Evolutionary conservation across 2,888 invertebrate genomes (phyloP), one percentile per base, ranked within the genome.

Genomic region (Eurytoma adleriae): DNA sequence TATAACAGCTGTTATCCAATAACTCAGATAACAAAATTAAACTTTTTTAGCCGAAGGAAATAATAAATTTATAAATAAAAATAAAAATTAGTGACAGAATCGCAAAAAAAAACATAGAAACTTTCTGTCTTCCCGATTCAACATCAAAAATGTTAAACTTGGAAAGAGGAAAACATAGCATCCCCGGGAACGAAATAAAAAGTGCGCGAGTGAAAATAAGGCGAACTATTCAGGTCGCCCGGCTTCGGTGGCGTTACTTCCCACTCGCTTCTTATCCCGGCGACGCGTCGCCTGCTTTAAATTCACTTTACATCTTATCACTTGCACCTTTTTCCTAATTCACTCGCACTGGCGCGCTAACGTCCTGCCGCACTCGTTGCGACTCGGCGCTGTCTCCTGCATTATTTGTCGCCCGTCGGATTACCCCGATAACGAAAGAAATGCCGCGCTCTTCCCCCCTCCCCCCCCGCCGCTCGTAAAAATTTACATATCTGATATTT

Each of bases 281-380:
- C 54, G 4, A 30, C 18, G 30, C 56, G 54, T 50, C 56, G 56
- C 40, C 30, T n/a, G 30, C 69, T 69, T 69, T 54, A 69, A 69
- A 30, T 69, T 69, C 69, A 69, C 30, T 56, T 69, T 69, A 24
- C 56, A 69, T 69, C 18, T 69, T 30, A 56, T 69, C 64, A 40
- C 27, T 20, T 52, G 4, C 2, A 54, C 13, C 16, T 54, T 54
- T 54, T 54, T 16, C n/a, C n/a, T n/a, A n/a, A 14, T 54, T 54
- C 54, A 4, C n/a, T n/a, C 50, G 1, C 54, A 2, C 54, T 14
- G 3, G 14, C 7, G 40, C 10, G 10, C 40, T 40, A 10, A 7
- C 40, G 10, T 40, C 10, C 40, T 10, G 40, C 30, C 24, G 24
- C 61, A 12, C 3, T 27, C 16, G 24, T 27, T 27, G 14, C 16